A percentile compares a stretch with the other conserved stretches of the same genome.
Evolutionary conservation across 2,888 invertebrate species (phyloP).

Genomic region (Phorcus lineatus): DNA sequence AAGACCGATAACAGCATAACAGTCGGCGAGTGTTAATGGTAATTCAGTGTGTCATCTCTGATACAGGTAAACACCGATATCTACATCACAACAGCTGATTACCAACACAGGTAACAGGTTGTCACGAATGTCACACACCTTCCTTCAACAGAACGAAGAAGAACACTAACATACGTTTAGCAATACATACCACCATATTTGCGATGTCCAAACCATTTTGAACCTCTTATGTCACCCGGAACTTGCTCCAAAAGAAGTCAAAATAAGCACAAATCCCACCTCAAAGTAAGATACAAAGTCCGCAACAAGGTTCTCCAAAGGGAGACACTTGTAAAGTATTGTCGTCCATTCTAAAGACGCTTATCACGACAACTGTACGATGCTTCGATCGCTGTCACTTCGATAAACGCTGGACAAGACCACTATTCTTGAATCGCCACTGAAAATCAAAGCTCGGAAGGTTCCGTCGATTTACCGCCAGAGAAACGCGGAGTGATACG

Average conservation of each 20-base stretch:
- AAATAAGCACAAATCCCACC: background rate
- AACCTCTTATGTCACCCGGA: background rate
- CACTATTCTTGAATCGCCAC: background rate
- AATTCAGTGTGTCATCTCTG: background rate
- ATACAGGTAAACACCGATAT: background rate
- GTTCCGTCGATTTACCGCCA: slow-evolving; percentile 4
- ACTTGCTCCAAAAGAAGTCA: slow-evolving; percentile 7
- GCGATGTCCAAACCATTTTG: slow-evolving; percentile 27
- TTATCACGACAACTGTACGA: background rate
- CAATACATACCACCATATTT: slow-evolving; percentile 26
- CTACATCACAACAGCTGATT: too few species aligned
- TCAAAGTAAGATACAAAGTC: background rate
- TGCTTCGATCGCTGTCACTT: slow-evolving; percentile 2
- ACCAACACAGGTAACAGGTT: too few species aligned
- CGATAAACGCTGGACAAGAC: background rate
- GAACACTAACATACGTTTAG: background rate
- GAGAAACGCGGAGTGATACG: slow-evolving; percentile 1
- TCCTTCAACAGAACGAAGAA: too few species aligned
- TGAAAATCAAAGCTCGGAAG: slow-evolving; percentile 13
- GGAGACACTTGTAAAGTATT: background rate
- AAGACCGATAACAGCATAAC: background rate
- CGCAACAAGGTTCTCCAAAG: background rate
- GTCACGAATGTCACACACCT: too few species aligned
- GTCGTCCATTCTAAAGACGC: background rate
- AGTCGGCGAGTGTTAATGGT: background rate